Conservation (phyloP, 2,888 invertebrate species). For the Drosophila emarginata region DNA sequence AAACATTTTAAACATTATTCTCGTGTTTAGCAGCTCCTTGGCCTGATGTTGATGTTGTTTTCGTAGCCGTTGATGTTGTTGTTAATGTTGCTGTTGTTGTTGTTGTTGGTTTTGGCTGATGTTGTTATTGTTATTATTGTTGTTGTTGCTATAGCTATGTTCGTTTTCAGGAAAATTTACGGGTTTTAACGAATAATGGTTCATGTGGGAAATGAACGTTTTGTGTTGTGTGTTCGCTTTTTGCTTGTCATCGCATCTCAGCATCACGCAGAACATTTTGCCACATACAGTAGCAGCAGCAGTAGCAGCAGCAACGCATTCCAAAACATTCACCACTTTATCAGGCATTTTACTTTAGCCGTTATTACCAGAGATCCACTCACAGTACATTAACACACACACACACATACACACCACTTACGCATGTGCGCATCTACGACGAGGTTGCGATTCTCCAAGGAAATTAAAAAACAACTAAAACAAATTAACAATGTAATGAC, state of each 20-base stretch:
- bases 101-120: constrained; percentile 23
- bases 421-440: constrained; percentile 52
- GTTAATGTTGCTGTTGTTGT: constrained; percentile 24
- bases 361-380: constrained; percentile 68
- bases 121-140: constrained; percentile 21
- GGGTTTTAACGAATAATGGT: constrained; percentile 76
- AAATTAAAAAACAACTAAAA: constrained; percentile 76
- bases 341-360: constrained; percentile 72
- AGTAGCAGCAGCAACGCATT: constrained; percentile 31
- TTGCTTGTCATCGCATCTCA: constrained; percentile 76
- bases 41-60: constrained; percentile 33
- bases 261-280: constrained; percentile 38
- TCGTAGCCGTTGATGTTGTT: constrained; percentile 17
- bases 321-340: constrained; percentile 71
- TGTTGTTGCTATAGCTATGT: constrained; percentile 34
- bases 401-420: constrained; percentile 18
- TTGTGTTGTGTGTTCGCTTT: constrained; percentile 77
- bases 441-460: constrained; percentile 69
- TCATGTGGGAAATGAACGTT: constrained; percentile 78
- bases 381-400: constrained; percentile 57
- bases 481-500: constrained; percentile 75
- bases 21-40: constrained; percentile 77
- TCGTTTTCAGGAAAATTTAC: constrained; percentile 71
- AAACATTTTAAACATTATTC: constrained; percentile 77
- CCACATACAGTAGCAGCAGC: neutral